Evolutionary conservation across 2,113 vertebrate genomes (phyloP).

Genomic region (Drymodes brunneopygia): DNA sequence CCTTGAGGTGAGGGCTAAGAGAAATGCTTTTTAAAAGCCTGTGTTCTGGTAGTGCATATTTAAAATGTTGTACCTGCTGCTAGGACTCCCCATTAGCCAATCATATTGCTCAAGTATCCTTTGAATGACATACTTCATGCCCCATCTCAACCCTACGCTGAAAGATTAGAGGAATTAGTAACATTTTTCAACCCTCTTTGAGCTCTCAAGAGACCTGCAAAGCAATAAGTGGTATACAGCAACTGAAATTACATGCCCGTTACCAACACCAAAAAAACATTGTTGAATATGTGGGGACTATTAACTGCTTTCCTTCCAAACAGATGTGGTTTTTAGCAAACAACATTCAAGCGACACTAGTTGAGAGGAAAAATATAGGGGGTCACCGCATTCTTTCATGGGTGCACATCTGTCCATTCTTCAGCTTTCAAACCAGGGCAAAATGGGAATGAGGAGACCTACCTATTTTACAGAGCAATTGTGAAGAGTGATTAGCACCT

Average conservation of each 20-base stretch:
- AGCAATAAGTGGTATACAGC: conserved; percentile 20
- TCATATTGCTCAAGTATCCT: conserved; percentile 53
- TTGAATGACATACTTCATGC: conserved; percentile 59
- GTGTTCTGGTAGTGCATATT: conserved; percentile 22
- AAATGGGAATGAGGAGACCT: not conserved
- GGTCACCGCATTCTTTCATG: not conserved
- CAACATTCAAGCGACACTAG: not conserved
- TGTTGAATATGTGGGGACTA: not conserved
- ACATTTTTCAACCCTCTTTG: conserved; percentile 32
- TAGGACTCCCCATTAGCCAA: conserved; percentile 53
- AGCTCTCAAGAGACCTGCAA: conserved; percentile 43
- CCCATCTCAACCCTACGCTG: conserved; percentile 15
- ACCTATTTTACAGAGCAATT: not conserved
- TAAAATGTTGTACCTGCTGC: conserved; percentile 64
- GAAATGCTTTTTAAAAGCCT: conserved; percentile 57
- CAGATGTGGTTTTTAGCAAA: not conserved
- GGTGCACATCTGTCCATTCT: not conserved
- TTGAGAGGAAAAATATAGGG: not conserved
- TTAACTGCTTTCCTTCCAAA: conserved; percentile 43
- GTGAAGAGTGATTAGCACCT: not conserved
- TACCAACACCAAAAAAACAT: conserved; percentile 11
- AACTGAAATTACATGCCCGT: not conserved
- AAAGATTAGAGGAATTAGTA: conserved; percentile 51
- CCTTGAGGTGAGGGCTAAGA: not conserved
- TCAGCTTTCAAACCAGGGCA: not conserved